Conservation (phyloP, 1,140 invertebrate genomes). For the Vanessa tameamea region DNA sequence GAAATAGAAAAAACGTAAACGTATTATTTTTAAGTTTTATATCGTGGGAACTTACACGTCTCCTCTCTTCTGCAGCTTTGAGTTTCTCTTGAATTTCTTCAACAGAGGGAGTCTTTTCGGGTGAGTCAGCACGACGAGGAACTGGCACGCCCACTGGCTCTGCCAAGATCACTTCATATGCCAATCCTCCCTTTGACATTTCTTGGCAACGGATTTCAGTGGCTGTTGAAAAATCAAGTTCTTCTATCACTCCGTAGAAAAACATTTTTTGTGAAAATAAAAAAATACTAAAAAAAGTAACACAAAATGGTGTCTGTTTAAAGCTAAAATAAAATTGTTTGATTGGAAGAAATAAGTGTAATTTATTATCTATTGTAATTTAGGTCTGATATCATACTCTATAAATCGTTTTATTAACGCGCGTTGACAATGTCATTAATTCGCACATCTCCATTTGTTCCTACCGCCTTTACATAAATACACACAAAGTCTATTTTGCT, state of each 20-base stretch:
- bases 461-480: neutral
- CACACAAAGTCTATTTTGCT: constrained; percentile 16
- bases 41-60: constrained; percentile 84
- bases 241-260: neutral
- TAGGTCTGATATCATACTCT: constrained; percentile 13
- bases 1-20: too few relatives aligned
- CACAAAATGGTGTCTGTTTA: neutral
- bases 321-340: neutral
- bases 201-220: constrained; percentile 94
- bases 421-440: constrained; percentile 16
- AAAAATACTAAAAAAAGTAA: neutral
- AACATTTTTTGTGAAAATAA: neutral
- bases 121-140: constrained; percentile 85
- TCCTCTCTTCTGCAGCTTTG: constrained; percentile 93
- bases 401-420: constrained; percentile 12
- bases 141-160: constrained; percentile 85
- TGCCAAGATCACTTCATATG: constrained; percentile 96
- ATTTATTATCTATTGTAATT: constrained; percentile 16
- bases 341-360: neutral
- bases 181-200: constrained; percentile 92
- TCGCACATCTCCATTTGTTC: neutral
- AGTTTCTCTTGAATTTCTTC: constrained; percentile 95
- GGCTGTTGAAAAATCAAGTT: constrained; percentile 78
- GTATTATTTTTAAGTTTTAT: neutral
- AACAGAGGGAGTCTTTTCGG: constrained; percentile 85